Conservation (phyloP, 2,888 invertebrate genomes). For the Sinhomidia bicolor region DNA sequence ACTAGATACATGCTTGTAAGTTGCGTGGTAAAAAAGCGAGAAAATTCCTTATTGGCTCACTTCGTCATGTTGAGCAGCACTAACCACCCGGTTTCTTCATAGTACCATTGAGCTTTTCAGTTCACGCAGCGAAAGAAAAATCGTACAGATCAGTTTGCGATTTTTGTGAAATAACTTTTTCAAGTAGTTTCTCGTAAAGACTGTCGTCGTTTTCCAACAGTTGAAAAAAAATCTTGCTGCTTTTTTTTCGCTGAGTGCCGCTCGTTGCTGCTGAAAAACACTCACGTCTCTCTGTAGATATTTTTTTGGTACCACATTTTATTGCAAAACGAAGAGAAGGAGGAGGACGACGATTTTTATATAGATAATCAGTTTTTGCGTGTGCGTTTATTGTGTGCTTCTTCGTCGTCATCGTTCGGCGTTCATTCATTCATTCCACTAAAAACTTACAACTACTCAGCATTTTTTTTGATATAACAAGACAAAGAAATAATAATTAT, state of each 20-base stretch:
- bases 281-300: background rate
- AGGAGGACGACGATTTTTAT: background rate
- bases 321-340: background rate
- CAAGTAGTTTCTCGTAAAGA: constrained; percentile 33
- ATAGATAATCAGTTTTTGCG: background rate
- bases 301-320: background rate
- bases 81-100: constrained; percentile 52
- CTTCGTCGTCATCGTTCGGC: background rate
- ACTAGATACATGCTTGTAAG: too few species aligned
- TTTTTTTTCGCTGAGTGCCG: too few species aligned
- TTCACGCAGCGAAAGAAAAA: too few species aligned
- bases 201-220: constrained; percentile 6
- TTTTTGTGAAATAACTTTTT: too few species aligned
- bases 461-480: background rate
- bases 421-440: background rate
- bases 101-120: background rate
- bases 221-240: background rate
- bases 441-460: background rate
- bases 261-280: too few species aligned
- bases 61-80: background rate
- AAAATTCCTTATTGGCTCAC: constrained; percentile 1
- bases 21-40: background rate
- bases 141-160: too few species aligned
- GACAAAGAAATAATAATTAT: background rate
- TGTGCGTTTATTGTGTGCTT: background rate